These are phyloP conservation scores for Cyrtodaria siliqua DNA, from an alignment of 2,888 invertebrate genomes.

Conservation along the genomic window DNA sequence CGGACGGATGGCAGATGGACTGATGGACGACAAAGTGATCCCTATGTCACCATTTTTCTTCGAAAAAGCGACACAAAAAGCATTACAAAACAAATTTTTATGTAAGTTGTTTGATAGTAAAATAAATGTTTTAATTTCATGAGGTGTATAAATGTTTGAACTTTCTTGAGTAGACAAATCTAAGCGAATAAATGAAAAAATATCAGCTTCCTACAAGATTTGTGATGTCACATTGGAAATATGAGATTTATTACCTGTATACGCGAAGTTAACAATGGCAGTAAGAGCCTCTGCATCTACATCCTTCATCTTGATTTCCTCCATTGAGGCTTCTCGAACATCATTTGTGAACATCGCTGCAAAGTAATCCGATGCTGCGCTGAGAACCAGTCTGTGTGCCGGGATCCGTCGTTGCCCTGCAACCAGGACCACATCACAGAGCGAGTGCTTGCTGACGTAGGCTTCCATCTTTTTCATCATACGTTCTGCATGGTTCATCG, in stretches of 20 bases:
- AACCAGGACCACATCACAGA: slow-evolving; percentile 95
- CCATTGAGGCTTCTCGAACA: slow-evolving; percentile 93
- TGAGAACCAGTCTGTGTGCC: slow-evolving; percentile 95
- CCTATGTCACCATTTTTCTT: too few species aligned
- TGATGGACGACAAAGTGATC: too few species aligned
- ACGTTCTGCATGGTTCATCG: slow-evolving; percentile 91
- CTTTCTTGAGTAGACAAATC: too few species aligned
- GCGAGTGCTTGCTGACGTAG: slow-evolving; percentile 92
- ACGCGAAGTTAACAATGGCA: slow-evolving; percentile 95
- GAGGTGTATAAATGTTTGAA: too few species aligned
- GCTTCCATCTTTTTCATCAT: slow-evolving; percentile 93
- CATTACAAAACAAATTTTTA: too few species aligned
- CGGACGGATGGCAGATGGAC: too few species aligned
- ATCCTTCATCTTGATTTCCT: slow-evolving; percentile 93
- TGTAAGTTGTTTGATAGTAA: too few species aligned
- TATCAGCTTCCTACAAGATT: too few species aligned
- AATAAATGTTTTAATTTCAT: too few species aligned
- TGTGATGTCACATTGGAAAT: too few species aligned
- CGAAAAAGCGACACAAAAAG: too few species aligned
- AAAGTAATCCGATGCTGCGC: slow-evolving; percentile 97
- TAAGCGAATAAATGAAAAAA: too few species aligned
- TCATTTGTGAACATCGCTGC: slow-evolving; percentile 98
- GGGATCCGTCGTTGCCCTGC: slow-evolving; percentile 91
- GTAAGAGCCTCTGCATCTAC: slow-evolving; percentile 95
- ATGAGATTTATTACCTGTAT: slow-evolving; percentile 91